Base-by-base conservation (phyloP, 2,797 vertebrate species). In the Cyclopterus lumpus region DNA sequence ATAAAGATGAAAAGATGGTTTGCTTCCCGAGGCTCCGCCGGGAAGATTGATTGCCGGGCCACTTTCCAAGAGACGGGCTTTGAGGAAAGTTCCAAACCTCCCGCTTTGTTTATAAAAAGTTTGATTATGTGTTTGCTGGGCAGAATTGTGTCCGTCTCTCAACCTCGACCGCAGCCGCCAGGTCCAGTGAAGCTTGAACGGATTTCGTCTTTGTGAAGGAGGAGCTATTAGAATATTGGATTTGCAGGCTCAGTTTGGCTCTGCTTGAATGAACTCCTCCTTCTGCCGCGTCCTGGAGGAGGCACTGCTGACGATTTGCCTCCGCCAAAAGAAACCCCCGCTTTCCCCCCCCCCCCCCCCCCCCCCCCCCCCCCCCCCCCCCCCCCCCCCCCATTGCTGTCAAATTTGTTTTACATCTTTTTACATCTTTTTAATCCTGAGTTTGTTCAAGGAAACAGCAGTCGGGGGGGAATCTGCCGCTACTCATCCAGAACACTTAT, bases 211-310 rank as follows among this genome's bases (percentile, higher is more conserved):
- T 75, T 58, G 18, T 73, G 53, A 79, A 78, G 61, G 36, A 67
- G 44, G 62, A 75, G 76, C 70, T 83, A 72, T 79, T 71, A 82
- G 83, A 80, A 78, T 89, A 87, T 84, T 87, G 85, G 77, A 81
- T 89, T 83, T 83, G 72, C 77, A 26, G 82, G 66, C 71, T 82
- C 81, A 54, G 76, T 80, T 81, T 6, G 82, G 83, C 86, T 88
- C 73, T 77, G 73, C 77, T 53, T 70, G 82, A 72, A 28, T 44
- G 71, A 82, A 14, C 66, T 2, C 4, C 71, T 73, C 18, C 9
- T 79, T 54, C 68, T 58, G 34, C 38, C 20, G 64, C 20, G 62
- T 68, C 51, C 72, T 53, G 44, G 60, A 75, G 73, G 73, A 69
- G 67, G 71, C 3, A 40, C 57, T 67, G 57, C 46, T 14, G 46